Evolutionary conservation across 1,140 invertebrate species (phyloP).

Genomic region (Bradynema listronoti): DNA sequence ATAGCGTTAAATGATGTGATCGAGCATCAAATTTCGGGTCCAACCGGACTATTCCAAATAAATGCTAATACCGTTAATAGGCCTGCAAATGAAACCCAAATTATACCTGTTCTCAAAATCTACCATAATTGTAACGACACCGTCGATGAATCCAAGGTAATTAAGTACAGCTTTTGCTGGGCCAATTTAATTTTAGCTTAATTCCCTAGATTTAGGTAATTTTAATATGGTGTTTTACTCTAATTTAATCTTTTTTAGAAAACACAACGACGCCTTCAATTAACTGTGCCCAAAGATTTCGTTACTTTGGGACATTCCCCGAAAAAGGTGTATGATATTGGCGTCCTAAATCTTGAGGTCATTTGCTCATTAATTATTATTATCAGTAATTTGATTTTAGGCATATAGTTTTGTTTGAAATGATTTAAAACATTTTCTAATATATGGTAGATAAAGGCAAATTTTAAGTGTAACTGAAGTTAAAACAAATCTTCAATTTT

Average conservation of each 20-base stretch:
- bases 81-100: slow-evolving; percentile 3
- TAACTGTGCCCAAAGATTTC: slow-evolving; percentile 2
- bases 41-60: slow-evolving; percentile 21
- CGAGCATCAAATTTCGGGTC: slow-evolving; percentile 15
- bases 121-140: slow-evolving; percentile 3
- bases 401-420: too few species aligned
- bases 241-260: neutral
- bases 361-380: too few species aligned
- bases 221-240: neutral
- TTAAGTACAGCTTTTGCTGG: too few species aligned
- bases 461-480: too few species aligned
- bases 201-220: neutral
- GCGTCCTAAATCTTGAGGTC: neutral
- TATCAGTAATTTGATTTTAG: too few species aligned
- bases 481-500: too few species aligned
- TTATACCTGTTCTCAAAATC: neutral
- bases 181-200: too few species aligned
- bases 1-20: slow-evolving; percentile 16
- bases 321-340: slow-evolving; percentile 8
- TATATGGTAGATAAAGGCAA: too few species aligned
- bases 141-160: slow-evolving; percentile 1
- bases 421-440: too few species aligned
- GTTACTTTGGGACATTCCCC: neutral
- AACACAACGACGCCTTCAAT: slow-evolving; percentile 7
- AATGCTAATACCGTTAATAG: slow-evolving; percentile 13